Evolutionary conservation across 2,888 invertebrate species (phyloP).

Genomic region (Sisyra nigra): DNA sequence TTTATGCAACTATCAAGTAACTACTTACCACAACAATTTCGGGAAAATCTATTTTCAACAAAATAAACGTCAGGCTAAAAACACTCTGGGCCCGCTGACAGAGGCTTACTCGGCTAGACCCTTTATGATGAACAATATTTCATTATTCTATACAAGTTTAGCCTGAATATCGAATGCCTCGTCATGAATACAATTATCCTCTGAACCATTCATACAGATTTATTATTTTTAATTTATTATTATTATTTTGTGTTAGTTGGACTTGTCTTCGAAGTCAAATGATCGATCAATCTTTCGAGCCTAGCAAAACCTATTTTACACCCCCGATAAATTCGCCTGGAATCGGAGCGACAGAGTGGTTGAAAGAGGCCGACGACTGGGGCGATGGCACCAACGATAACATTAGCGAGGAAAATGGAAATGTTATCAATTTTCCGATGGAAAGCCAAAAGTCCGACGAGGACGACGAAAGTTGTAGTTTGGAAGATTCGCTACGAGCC

Average conservation of each 20-base stretch:
- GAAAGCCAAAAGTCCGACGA: constrained; percentile 21
- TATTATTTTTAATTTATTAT: not conserved
- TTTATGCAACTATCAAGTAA: too few relatives aligned
- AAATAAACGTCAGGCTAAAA: too few relatives aligned
- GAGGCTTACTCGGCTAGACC: too few relatives aligned
- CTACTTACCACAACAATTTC: too few relatives aligned
- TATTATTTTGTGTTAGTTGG: constrained; percentile 39
- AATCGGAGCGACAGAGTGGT: constrained; percentile 39
- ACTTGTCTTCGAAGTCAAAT: constrained; percentile 57
- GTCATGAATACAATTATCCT: too few relatives aligned
- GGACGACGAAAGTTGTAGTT: constrained; percentile 27
- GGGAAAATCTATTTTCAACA: too few relatives aligned
- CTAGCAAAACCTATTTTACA: constrained; percentile 12
- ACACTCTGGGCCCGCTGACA: too few relatives aligned
- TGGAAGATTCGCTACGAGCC: constrained; percentile 32
- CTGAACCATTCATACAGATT: not conserved
- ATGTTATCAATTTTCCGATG: constrained; percentile 32
- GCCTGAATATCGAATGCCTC: too few relatives aligned
- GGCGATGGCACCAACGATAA: constrained; percentile 27
- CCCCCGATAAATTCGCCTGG: constrained; percentile 14
- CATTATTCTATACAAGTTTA: too few relatives aligned
- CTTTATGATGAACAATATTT: too few relatives aligned
- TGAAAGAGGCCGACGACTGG: constrained; percentile 48
- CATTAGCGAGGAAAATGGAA: constrained; percentile 55
- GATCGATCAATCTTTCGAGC: constrained; percentile 28